phyloP scores from a whole-genome alignment of 2,888 invertebrate genomes.

The Crematogaster levior region DNA sequence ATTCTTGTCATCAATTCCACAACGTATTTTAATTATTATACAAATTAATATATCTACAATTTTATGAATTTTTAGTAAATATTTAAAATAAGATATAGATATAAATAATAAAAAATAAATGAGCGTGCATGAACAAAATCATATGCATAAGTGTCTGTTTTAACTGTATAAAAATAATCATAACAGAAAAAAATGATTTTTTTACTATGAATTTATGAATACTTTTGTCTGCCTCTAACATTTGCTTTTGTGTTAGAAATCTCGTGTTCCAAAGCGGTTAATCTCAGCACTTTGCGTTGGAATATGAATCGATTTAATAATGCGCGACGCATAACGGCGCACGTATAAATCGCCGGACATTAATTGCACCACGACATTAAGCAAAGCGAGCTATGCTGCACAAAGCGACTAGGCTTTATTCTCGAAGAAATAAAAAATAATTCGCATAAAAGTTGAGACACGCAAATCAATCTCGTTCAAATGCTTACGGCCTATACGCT shows the following conservation, averaged over 20 bases:
- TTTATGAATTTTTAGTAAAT: not conserved
- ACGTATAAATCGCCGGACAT: constrained; percentile 23
- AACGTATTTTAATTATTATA: not conserved
- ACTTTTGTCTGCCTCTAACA: constrained; percentile 21
- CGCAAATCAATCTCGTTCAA: not conserved
- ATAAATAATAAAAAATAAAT: not conserved
- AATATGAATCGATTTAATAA: constrained; percentile 48
- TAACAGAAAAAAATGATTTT: not conserved
- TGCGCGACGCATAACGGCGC: constrained; percentile 24
- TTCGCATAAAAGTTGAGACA: not conserved
- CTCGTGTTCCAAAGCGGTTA: constrained; percentile 17
- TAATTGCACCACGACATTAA: constrained; percentile 32
- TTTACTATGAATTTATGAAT: not conserved
- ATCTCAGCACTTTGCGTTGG: constrained; percentile 7
- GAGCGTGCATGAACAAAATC: too few relatives aligned
- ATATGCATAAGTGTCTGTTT: not conserved
- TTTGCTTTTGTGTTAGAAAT: constrained; percentile 33
- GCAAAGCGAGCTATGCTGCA: not conserved
- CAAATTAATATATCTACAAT: not conserved
- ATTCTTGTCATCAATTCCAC: not conserved
- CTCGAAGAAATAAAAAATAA: constrained; percentile 8
- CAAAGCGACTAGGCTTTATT: constrained; percentile 10
- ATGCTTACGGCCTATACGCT: not conserved
- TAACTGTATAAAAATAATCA: not conserved
- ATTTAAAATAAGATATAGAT: not conserved